These are phyloP conservation scores for Anas platyrhynchos DNA, from an alignment of 2,113 vertebrate genomes.

Conservation along the genomic window DNA sequence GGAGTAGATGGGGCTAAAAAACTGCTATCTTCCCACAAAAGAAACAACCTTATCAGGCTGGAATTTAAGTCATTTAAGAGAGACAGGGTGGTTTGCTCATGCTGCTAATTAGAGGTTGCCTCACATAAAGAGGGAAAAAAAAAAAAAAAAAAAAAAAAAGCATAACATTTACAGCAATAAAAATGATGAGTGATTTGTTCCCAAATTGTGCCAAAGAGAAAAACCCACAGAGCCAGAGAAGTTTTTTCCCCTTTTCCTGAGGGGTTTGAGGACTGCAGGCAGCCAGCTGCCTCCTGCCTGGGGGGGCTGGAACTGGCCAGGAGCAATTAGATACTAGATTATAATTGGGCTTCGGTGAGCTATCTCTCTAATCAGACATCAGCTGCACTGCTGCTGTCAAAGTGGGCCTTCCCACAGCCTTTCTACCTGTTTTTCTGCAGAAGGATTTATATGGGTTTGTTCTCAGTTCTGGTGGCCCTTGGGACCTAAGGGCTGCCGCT, in stretches of 20 bases:
- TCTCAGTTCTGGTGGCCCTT: neutral
- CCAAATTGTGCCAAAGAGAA: constrained; percentile 39
- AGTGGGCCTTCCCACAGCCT: neutral
- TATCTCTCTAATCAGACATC: constrained; percentile 19
- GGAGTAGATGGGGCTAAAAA: neutral
- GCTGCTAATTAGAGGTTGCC: constrained; percentile 44
- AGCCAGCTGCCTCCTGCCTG: constrained; percentile 40
- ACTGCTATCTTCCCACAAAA: neutral
- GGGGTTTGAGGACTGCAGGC: neutral
- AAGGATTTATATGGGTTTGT: neutral
- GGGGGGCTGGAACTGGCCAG: neutral
- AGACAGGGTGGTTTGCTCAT: neutral
- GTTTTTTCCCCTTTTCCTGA: neutral
- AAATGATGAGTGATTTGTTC: constrained; percentile 34
- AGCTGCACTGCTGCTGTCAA: neutral
- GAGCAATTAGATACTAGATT: constrained; percentile 33
- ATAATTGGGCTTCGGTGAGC: neutral
- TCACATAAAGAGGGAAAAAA: neutral
- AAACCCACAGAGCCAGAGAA: constrained; percentile 1
- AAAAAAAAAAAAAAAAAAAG: neutral
- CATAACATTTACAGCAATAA: constrained; percentile 28
- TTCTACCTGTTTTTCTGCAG: neutral
- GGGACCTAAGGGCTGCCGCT: neutral
- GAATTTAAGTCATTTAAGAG: neutral
- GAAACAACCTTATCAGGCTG: neutral